Evolutionary conservation across 2,797 vertebrate species (phyloP).

Genomic region (Sebastes minor): DNA sequence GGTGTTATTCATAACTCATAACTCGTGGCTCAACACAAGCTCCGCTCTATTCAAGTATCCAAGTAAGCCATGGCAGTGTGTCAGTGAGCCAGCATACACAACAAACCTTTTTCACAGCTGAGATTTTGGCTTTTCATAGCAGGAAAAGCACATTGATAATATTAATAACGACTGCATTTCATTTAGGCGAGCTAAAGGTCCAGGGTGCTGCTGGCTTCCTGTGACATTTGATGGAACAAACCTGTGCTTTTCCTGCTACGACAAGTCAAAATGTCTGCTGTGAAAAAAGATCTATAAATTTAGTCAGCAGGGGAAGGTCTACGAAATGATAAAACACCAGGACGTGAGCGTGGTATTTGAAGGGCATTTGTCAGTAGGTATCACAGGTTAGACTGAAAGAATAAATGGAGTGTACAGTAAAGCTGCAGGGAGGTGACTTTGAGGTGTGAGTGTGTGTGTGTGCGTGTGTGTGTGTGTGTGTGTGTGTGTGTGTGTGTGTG

Average conservation of each 20-base stretch:
- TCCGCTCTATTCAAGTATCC: not conserved
- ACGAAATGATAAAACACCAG: not conserved
- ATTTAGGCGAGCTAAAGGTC: not conserved
- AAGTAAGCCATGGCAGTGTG: not conserved
- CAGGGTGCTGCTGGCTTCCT: not conserved
- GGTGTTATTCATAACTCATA: not conserved
- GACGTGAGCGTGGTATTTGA: not conserved
- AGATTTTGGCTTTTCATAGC: not conserved
- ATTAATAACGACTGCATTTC: not conserved
- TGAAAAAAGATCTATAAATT: not conserved
- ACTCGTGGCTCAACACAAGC: not conserved
- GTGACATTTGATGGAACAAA: not conserved
- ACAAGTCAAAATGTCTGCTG: not conserved
- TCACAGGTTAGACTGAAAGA: conserved; percentile 34
- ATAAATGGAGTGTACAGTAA: conserved; percentile 42
- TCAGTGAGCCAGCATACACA: not conserved
- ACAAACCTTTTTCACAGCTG: not conserved
- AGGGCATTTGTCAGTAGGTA: conserved; percentile 37
- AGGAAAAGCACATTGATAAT: not conserved
- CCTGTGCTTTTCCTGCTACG: not conserved
- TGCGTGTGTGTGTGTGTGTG: not conserved
- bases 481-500: conserved; percentile 1
- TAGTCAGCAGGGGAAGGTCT: not conserved
- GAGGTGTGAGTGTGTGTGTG: not conserved
- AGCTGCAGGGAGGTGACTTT: conserved; percentile 26